Conservation (phyloP, 2,888 invertebrate genomes). For the Romanomermis culicivorax region DNA sequence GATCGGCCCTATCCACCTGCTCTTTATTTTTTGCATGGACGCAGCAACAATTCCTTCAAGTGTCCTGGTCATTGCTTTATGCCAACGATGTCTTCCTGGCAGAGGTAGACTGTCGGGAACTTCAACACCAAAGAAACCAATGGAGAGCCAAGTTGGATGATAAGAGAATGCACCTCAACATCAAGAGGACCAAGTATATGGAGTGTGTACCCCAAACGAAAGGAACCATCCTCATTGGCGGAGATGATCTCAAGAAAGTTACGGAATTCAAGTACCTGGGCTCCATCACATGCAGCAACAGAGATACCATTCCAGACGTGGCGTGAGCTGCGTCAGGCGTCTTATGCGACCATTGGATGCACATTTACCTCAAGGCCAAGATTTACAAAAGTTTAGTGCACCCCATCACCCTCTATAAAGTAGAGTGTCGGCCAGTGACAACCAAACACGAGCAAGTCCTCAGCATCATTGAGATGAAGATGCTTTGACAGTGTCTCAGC, state of each 20-base stretch:
- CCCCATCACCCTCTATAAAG: too few species aligned
- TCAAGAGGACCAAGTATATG: background rate
- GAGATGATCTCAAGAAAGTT: background rate
- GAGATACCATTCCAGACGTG: too few species aligned
- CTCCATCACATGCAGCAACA: too few species aligned
- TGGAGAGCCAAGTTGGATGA: background rate
- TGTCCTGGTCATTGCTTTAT: background rate
- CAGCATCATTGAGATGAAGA: too few species aligned
- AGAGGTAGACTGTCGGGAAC: background rate
- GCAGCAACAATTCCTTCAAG: background rate
- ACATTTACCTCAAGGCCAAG: too few species aligned
- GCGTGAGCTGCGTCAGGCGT: too few species aligned
- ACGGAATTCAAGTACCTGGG: background rate
- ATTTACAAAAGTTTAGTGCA: too few species aligned
- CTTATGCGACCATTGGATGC: too few species aligned
- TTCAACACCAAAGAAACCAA: background rate
- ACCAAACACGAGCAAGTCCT: too few species aligned
- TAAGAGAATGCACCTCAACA: background rate
- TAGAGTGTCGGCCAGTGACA: too few species aligned
- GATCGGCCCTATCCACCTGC: background rate
- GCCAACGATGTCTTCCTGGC: background rate
- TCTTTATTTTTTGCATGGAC: background rate
- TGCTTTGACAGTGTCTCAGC: too few species aligned
- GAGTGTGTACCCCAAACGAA: background rate
- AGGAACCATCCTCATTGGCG: background rate